Percentiles rank a stretch among this genome's conserved stretches.
Conservation (phyloP, 2,888 invertebrate species). For the Chirona hameri region DNA sequence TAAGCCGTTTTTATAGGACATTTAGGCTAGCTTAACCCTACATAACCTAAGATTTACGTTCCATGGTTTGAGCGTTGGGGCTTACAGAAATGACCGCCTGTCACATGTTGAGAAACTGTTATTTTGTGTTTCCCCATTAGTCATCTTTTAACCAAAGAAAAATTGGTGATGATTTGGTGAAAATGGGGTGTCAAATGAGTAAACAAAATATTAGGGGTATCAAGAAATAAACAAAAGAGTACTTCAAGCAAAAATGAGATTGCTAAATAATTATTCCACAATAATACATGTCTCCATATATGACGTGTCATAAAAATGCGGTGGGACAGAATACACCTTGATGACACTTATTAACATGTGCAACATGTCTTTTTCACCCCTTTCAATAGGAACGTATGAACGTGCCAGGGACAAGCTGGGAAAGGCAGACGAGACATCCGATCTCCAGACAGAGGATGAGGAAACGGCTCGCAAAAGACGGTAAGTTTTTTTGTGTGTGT, state of each 20-base stretch:
- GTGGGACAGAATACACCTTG: not conserved
- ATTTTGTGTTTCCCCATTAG: not conserved
- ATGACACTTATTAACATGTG: not conserved
- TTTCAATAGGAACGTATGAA: not conserved
- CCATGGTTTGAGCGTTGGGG: too few species aligned
- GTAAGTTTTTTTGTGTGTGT: not conserved
- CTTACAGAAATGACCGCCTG: too few species aligned
- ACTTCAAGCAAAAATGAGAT: not conserved
- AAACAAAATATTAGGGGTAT: not conserved
- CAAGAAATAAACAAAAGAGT: not conserved
- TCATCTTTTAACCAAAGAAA: not conserved
- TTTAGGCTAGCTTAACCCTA: not conserved
- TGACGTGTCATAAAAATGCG: not conserved
- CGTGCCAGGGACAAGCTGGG: not conserved
- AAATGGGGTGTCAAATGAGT: not conserved
- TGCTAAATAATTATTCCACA: not conserved
- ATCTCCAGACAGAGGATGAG: not conserved
- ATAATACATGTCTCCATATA: not conserved
- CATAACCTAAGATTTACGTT: too few species aligned
- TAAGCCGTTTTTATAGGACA: not conserved
- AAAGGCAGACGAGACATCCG: not conserved
- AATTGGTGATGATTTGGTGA: not conserved
- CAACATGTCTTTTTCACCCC: not conserved
- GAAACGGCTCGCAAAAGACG: not conserved
- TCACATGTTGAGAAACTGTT: too few species aligned